These are phyloP conservation scores for Atherix ibis DNA, from an alignment of 2,888 invertebrate species.

Conservation along the genomic window DNA sequence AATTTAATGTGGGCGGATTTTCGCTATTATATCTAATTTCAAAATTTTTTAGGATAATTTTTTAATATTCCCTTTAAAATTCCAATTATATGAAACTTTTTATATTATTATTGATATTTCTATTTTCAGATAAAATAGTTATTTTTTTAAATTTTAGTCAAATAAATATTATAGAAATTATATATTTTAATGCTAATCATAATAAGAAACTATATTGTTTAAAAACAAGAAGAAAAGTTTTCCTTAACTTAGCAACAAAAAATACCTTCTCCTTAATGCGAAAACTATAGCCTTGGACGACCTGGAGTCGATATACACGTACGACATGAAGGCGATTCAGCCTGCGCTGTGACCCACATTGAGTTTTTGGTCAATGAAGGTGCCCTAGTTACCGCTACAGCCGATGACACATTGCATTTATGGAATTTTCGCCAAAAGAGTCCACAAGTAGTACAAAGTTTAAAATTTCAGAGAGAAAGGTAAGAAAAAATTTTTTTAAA, in stretches of 20 bases:
- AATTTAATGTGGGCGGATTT: too few species aligned
- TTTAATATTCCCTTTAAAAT: too few species aligned
- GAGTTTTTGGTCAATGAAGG: constrained; percentile 97
- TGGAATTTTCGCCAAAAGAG: constrained; percentile 95
- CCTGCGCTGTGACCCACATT: constrained; percentile 60
- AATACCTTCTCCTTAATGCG: too few species aligned
- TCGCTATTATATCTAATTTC: too few species aligned
- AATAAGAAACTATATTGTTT: too few species aligned
- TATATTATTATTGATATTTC: too few species aligned
- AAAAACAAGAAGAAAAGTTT: constrained; percentile 10
- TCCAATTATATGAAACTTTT: too few species aligned
- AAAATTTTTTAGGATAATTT: too few species aligned
- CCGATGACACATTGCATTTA: constrained; percentile 90
- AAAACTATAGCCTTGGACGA: constrained; percentile 68
- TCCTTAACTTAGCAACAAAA: constrained; percentile 26
- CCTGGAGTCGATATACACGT: constrained; percentile 95
- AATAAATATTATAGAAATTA: too few species aligned
- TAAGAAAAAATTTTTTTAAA: constrained; percentile 28
- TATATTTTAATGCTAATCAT: too few species aligned
- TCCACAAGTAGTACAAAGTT: constrained; percentile 87
- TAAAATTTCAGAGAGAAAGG: constrained; percentile 96
- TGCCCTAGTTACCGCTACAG: constrained; percentile 84
- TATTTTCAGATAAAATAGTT: too few species aligned
- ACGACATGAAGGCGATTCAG: constrained; percentile 54
- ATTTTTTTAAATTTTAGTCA: too few species aligned